Conservation (phyloP, 2,797 vertebrate genomes). For the Smutsia temminckii region DNA sequence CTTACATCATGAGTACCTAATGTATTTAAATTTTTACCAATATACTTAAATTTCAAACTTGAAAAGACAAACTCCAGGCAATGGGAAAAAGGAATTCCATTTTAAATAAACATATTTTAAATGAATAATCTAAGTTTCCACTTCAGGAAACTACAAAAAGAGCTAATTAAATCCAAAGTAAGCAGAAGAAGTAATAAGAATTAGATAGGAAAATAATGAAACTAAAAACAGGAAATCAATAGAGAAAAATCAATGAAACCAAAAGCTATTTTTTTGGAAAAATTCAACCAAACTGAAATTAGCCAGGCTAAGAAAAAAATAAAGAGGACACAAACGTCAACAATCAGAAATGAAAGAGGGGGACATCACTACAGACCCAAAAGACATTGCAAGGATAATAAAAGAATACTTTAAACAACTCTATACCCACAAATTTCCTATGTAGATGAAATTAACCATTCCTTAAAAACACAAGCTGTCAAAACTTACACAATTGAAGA, state of each 20-base stretch:
- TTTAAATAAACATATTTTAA: not conserved
- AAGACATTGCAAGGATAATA: not conserved
- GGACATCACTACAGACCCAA: not conserved
- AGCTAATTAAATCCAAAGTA: not conserved
- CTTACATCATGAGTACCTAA: not conserved
- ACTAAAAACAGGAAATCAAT: not conserved
- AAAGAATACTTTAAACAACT: not conserved
- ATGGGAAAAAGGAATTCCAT: not conserved
- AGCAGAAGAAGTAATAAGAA: not conserved
- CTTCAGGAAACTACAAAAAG: not conserved
- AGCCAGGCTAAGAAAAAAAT: not conserved
- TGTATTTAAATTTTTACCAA: not conserved
- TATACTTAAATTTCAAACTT: conserved; percentile 13
- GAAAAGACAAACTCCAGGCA: not conserved
- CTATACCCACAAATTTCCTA: not conserved
- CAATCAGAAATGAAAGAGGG: not conserved
- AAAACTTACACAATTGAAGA: not conserved
- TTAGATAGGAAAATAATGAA: not conserved
- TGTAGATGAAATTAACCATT: not conserved
- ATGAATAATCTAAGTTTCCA: not conserved
- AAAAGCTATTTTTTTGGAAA: not conserved
- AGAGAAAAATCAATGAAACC: not conserved
- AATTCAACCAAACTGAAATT: not conserved
- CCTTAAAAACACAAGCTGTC: not conserved
- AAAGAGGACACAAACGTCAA: not conserved